phyloP scores from a whole-genome alignment of 2,797 vertebrate genomes.

The Clamator glandarius region DNA sequence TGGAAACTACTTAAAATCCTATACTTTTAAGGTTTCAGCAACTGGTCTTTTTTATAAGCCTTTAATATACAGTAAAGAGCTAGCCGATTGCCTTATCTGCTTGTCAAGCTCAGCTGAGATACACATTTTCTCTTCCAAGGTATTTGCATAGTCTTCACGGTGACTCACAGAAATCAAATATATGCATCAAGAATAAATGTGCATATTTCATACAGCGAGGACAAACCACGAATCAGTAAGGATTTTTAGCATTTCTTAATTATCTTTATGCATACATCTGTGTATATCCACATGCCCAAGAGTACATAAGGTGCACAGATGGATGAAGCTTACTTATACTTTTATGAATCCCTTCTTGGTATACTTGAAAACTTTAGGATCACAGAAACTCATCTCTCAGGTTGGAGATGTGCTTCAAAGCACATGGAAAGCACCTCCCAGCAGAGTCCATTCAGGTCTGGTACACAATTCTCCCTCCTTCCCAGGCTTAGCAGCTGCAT shows the following conservation, averaged over 20 bases:
- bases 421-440: not conserved
- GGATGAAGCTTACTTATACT: not conserved
- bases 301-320: not conserved
- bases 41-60: constrained; percentile 38
- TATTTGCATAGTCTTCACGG: not conserved
- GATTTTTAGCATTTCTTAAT: not conserved
- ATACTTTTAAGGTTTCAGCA: constrained; percentile 58
- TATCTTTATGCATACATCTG: not conserved
- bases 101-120: constrained; percentile 4
- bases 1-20: constrained; percentile 60
- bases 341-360: not conserved
- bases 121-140: not conserved
- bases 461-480: not conserved
- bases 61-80: constrained; percentile 44
- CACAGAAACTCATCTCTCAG: not conserved
- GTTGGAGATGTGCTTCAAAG: not conserved
- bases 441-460: not conserved
- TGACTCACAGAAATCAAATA: not conserved
- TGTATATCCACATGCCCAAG: not conserved
- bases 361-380: not conserved
- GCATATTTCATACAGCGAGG: not conserved
- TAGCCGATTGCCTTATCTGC: constrained; percentile 33
- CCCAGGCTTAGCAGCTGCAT: not conserved
- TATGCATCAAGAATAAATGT: not conserved
- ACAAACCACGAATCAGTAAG: not conserved